Base-by-base conservation (phyloP, 64 coral and sea anemone species). In the Orbicella faveolata region DNA sequence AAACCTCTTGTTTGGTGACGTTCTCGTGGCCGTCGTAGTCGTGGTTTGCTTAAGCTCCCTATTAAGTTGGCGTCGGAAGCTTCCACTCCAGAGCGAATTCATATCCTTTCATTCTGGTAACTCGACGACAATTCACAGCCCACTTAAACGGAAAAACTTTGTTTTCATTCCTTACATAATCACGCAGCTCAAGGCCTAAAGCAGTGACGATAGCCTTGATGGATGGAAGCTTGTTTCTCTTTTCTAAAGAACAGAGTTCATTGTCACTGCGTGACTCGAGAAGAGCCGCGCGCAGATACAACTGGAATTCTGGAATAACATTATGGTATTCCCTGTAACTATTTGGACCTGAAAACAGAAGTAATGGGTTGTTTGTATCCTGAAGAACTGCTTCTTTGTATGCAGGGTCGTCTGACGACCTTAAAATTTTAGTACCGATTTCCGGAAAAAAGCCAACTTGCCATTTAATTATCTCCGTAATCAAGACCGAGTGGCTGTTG, bases 21-120 rank as follows among this genome's bases (percentile, higher is more conserved):
- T 30, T 30, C 30, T 30, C 30, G 30, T 30, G 30, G 30, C 30
- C 30, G 30, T 30, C 30, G 30, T 30, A 30, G 30, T 30, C 30
- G 30, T 30, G 30, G 30, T 30, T 30, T 30, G 30, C 30, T 30
- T 30, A 30, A 30, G 30, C 30, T 30, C 30, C 30, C 33, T 75
- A 74, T 2, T 34, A 12, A 74, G 33, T 1, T 75, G 34, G 14
- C 6, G 73, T 16, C 5, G 33, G 73, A 36, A 90, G 76, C 14
- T 61, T 79, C 88, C 88, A 90, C 67, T 90, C 88, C 9, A 90
- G 34, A n/a, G 88, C 20, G 33, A 79, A 61, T 21, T 80, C 76
- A 48, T 19, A 37, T 26, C 77, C 88, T 44, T n/a, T 78, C 8
- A 70, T 59, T 36, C 65, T 80, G 33, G 52, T 70, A 6, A 90